A percentile compares a stretch with the other conserved stretches of the same genome.
phyloP scores from a whole-genome alignment of 2,888 invertebrate genomes.

The Caenorhabditis wallacei region DNA sequence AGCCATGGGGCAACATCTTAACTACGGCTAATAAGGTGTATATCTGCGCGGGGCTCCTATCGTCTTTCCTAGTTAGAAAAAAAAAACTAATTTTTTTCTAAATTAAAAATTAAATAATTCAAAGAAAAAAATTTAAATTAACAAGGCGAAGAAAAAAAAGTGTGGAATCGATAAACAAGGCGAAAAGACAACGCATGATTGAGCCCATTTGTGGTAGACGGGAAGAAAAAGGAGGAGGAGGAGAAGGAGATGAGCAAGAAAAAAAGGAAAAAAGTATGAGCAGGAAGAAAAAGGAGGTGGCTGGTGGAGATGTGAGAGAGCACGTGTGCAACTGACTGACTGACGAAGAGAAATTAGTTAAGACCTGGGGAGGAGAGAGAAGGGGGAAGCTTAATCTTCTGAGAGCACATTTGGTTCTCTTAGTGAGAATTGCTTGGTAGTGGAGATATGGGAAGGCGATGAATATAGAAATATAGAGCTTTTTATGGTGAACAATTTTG shows the following conservation, averaged over 20 bases:
- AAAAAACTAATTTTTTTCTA: too few species aligned
- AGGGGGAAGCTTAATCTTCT: too few species aligned
- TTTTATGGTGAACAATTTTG: background rate
- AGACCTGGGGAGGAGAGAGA: background rate
- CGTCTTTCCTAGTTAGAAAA: too few species aligned
- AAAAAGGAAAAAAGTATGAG: slow-evolving; percentile 25
- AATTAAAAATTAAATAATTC: slow-evolving; percentile 15
- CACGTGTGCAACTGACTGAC: slow-evolving; percentile 1
- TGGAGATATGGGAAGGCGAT: too few species aligned
- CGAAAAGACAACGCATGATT: slow-evolving; percentile 56
- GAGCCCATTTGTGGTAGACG: slow-evolving; percentile 46
- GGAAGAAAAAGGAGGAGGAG: slow-evolving; percentile 27
- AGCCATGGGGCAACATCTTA: too few species aligned
- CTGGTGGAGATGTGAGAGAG: background rate
- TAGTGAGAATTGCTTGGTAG: too few species aligned
- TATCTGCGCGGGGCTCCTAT: too few species aligned
- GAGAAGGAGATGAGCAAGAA: slow-evolving; percentile 13
- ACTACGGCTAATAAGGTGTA: too few species aligned
- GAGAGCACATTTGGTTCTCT: too few species aligned
- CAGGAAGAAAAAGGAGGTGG: background rate
- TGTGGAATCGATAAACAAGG: slow-evolving; percentile 57
- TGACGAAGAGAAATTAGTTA: background rate
- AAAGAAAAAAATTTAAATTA: background rate
- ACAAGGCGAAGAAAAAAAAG: background rate
- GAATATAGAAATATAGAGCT: too few species aligned